Conservation (phyloP, 2,888 invertebrate species). For the Drosophila greeni region DNA sequence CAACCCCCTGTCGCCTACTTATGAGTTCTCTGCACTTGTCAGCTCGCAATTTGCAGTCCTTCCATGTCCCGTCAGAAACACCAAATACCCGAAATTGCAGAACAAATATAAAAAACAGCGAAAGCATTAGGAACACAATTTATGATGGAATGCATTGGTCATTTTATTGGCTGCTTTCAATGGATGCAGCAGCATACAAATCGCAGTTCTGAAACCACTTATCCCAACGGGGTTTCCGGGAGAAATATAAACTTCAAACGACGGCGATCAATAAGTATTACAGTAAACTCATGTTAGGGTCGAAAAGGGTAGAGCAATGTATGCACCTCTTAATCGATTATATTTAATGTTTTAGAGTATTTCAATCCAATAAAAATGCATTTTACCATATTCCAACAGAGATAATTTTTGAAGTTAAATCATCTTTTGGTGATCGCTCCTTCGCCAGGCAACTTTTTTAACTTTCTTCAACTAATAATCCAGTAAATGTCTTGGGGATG, state of each 20-base stretch:
- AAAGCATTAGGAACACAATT: slow-evolving; percentile 23
- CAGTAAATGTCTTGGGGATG: neutral
- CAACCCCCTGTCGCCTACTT: neutral
- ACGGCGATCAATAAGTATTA: neutral
- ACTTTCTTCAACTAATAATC: too few species aligned
- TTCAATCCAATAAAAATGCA: neutral
- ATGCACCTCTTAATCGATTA: neutral
- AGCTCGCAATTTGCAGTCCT: slow-evolving; percentile 1
- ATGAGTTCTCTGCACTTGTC: slow-evolving; percentile 2
- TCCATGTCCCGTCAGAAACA: neutral
- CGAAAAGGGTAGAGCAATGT: neutral
- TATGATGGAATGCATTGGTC: slow-evolving; percentile 38
- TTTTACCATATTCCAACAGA: neutral
- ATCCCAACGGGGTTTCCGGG: too few species aligned
- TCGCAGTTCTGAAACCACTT: slow-evolving; percentile 4
- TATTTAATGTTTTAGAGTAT: neutral
- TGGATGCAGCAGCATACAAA: slow-evolving; percentile 17
- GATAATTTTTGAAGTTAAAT: neutral
- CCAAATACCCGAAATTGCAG: neutral
- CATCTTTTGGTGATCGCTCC: neutral
- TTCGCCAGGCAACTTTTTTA: neutral
- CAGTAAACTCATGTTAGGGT: neutral
- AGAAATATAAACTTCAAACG: neutral
- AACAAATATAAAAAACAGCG: neutral
- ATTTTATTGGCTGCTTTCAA: slow-evolving; percentile 46